phyloP scores from a whole-genome alignment of 2,797 vertebrate species.

The Perodicticus potto region DNA sequence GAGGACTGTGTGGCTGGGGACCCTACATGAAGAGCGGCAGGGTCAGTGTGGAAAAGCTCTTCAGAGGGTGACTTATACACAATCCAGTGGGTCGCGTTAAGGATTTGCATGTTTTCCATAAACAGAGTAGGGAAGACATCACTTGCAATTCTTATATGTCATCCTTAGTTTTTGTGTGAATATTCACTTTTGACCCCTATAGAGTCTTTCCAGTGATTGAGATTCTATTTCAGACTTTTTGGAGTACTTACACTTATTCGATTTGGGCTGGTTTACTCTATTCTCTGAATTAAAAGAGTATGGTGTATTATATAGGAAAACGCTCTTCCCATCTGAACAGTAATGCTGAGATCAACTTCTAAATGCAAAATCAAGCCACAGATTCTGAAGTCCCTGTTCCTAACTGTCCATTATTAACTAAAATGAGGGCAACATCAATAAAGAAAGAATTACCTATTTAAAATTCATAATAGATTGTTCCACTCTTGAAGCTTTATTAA shows the following conservation, averaged over 20 bases:
- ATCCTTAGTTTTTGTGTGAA: not conserved
- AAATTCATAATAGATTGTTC: slow-evolving; percentile 74
- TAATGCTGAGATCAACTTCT: slow-evolving; percentile 8
- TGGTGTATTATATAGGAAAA: not conserved
- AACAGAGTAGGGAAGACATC: fast-evolving
- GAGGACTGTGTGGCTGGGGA: not conserved
- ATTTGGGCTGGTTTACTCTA: not conserved
- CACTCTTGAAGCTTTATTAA: slow-evolving; percentile 61
- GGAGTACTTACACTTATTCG: not conserved
- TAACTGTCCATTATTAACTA: slow-evolving; percentile 81
- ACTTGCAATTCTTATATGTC: not conserved
- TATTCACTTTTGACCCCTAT: not conserved
- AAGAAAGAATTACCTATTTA: slow-evolving; percentile 81
- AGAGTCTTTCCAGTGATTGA: not conserved
- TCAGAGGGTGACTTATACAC: not conserved
- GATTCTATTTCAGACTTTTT: not conserved
- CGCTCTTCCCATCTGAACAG: not conserved
- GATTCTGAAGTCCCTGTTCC: not conserved
- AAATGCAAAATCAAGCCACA: not conserved
- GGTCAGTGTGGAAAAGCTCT: not conserved
- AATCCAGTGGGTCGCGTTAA: not conserved
- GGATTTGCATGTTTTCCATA: not conserved
- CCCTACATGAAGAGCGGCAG: not conserved
- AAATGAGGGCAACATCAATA: slow-evolving; percentile 81
- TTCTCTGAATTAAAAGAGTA: not conserved